Conservation (phyloP, 1,140 invertebrate genomes). For the Saxidomus purpurata region DNA sequence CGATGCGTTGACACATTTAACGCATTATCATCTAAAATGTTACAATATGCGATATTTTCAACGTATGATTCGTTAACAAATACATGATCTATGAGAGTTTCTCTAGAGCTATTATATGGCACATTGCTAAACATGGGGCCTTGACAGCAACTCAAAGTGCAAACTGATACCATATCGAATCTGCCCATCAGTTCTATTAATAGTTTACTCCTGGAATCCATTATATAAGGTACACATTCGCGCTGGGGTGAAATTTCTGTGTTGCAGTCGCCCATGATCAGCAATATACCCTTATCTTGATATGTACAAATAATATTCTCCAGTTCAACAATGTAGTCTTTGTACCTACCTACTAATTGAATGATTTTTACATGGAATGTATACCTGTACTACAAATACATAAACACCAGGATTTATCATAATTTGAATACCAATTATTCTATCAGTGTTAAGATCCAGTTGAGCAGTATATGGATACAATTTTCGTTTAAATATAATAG, state of each 20-base stretch:
- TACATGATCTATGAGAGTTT: conserved; percentile 27
- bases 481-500: neutral
- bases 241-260: neutral
- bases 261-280: neutral
- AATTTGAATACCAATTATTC: neutral
- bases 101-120: neutral
- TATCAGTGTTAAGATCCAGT: neutral
- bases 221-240: neutral
- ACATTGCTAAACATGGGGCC: conserved; percentile 5
- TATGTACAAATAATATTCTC: conserved; percentile 31
- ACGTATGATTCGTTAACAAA: neutral
- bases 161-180: neutral
- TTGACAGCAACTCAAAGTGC: neutral
- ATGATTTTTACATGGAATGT: conserved; percentile 27
- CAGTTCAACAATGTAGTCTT: neutral
- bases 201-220: neutral
- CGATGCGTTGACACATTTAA: conserved; percentile 22
- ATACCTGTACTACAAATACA: neutral
- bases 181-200: neutral
- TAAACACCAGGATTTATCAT: neutral
- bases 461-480: neutral
- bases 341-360: neutral
- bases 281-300: neutral
- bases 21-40: neutral
- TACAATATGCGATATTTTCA: neutral